Evolutionary conservation across 2,113 vertebrate species (phyloP).

Genomic region (Balaeniceps rex): DNA sequence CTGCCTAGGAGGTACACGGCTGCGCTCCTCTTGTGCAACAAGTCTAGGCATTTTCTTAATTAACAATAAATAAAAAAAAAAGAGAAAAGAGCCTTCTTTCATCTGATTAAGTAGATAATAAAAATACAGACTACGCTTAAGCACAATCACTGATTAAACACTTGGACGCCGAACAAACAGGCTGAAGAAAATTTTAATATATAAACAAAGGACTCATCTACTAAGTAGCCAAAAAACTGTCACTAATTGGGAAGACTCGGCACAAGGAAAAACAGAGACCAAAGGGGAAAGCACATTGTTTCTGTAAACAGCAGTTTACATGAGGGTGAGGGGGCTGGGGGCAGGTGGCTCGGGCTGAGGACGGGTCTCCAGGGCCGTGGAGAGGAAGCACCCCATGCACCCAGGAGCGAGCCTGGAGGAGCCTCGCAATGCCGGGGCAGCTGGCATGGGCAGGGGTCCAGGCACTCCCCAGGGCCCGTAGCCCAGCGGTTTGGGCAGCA

Average conservation of each 20-base stretch:
- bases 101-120: not conserved
- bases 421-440: not conserved
- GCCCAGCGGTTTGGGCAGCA: not conserved
- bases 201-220: not conserved
- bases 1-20: not conserved
- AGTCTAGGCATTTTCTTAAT: not conserved
- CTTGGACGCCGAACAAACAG: not conserved
- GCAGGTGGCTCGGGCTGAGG: not conserved
- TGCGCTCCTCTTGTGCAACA: not conserved
- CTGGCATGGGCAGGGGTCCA: not conserved
- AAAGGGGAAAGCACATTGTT: not conserved
- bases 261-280: not conserved
- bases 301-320: not conserved
- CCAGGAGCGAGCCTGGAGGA: not conserved
- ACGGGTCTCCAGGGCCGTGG: rapidly evolving
- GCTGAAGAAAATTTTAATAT: not conserved
- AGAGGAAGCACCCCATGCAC: not conserved
- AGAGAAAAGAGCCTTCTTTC: not conserved
- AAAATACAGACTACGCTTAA: not conserved
- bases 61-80: not conserved
- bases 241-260: not conserved
- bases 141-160: not conserved
- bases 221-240: not conserved
- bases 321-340: rapidly evolving
- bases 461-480: not conserved